Evolutionary conservation across 2,113 vertebrate species (phyloP).

Genomic region (Gopherus flavomarginatus): DNA sequence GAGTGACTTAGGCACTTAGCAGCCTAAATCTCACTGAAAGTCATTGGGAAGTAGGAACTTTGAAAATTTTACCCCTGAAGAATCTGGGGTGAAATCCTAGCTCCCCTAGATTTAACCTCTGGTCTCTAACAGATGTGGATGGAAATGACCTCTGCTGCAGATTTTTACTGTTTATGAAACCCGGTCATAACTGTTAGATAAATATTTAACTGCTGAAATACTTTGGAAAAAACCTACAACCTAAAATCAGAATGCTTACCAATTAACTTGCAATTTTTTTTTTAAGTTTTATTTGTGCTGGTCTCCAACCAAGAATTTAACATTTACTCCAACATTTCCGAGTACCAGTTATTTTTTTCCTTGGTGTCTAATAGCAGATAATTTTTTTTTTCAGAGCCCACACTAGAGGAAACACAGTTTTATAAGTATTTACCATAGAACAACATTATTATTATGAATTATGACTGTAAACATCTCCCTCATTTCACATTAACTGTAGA

Average conservation of each 20-base stretch:
- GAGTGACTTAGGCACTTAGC: conserved; percentile 8
- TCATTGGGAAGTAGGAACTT: neutral
- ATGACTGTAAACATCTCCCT: conserved; percentile 51
- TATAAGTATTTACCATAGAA: neutral
- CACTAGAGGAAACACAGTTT: neutral
- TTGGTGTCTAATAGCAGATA: neutral
- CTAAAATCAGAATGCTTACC: neutral
- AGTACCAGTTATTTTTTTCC: neutral
- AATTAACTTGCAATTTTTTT: neutral
- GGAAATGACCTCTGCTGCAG: neutral
- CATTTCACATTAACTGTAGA: conserved; percentile 35
- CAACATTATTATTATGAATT: conserved; percentile 19
- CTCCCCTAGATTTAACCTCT: neutral
- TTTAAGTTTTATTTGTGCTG: neutral
- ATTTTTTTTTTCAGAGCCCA: neutral
- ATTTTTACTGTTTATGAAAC: neutral
- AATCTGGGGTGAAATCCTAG: neutral
- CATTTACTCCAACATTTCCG: neutral
- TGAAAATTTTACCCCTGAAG: neutral
- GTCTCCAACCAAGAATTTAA: neutral
- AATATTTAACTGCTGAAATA: neutral
- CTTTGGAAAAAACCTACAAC: neutral
- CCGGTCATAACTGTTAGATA: neutral
- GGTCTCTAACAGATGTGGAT: neutral
- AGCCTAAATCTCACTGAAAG: conserved; percentile 2